Evolutionary conservation across 2,888 invertebrate genomes (phyloP), one percentile per base, ranked within the genome.

Genomic region (Xestia rhomboidea): DNA sequence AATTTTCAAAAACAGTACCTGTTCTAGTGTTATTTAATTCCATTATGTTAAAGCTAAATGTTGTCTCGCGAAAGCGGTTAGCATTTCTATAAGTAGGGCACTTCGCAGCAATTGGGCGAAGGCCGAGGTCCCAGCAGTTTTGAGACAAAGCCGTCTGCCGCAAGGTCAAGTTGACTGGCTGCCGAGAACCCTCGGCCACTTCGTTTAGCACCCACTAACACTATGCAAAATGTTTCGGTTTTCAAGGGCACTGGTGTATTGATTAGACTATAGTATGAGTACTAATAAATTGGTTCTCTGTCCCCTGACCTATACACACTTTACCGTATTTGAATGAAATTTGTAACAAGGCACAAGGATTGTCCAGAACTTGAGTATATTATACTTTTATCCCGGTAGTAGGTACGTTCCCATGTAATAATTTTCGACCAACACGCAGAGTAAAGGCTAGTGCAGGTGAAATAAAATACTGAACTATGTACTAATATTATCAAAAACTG

Each of bases 121-220:
- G 87, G 87, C 68, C 82, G 82, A 68, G 76, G 77, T 80, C 74
- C 46, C 60, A 70, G 15, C 34, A 67, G 77, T 77, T 41, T 34
- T 30, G 15, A 85, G 81, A 87, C 85, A 87, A 87, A 87, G 87
- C 76, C 74, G 79, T 69, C 67, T 41, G 71, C 68, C 79, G 67
- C 87, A 87, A 88, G 88, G 87, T 83, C 82, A 87, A 85, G 74
- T 62, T 77, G 82, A 77, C 82, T 81, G 73, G 57, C 77, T 75
- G 76, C 73, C 68, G 49, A 86, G 81, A 66, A 82, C 85, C 77
- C 71, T 80, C 73, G n/a, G 57, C 78, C 74, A 83, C 78, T 86
- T 87, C 63, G 76, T 66, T 84, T 72, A 86, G 46, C 67, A 66
- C 62, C 51, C 44, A 69, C 66, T 73, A 76, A 30, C 64, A 60